These are phyloP conservation scores for Ceratoteleas bidentatus DNA, from an alignment of 1,140 invertebrate genomes.

Conservation along the genomic window DNA sequence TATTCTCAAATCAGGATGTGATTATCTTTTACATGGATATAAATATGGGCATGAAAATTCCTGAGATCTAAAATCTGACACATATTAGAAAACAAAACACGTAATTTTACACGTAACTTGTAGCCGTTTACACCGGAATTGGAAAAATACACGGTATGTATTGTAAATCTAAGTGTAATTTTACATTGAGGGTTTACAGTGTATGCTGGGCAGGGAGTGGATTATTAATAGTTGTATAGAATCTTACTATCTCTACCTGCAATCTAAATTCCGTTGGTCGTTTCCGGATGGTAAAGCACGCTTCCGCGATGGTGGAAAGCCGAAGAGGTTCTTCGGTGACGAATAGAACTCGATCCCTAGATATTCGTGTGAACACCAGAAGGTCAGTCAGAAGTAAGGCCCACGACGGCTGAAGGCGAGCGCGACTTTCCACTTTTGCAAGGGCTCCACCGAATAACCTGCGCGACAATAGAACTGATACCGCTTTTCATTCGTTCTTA, in stretches of 20 bases:
- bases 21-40: too few relatives aligned
- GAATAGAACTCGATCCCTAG: slow-evolving; percentile 90
- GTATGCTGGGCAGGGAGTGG: too few relatives aligned
- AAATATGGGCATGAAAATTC: too few relatives aligned
- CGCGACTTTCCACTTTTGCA: slow-evolving; percentile 89
- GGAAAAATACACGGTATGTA: too few relatives aligned
- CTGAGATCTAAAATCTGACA: too few relatives aligned
- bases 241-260: slow-evolving; percentile 64
- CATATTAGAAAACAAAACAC: too few relatives aligned
- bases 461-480: background rate
- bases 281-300: slow-evolving; percentile 91
- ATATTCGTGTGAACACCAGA: slow-evolving; percentile 91
- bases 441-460: slow-evolving; percentile 91
- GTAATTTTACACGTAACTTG: too few relatives aligned
- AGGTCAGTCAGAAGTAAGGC: slow-evolving; percentile 91
- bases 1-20: too few relatives aligned
- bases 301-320: slow-evolving; percentile 88
- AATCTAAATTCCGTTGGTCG: slow-evolving; percentile 82
- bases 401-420: slow-evolving; percentile 89
- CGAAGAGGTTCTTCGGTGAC: slow-evolving; percentile 92
- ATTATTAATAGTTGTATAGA: too few relatives aligned
- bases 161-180: too few relatives aligned
- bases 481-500: background rate
- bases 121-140: too few relatives aligned
- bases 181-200: too few relatives aligned